Evolutionary conservation across 2,797 vertebrate genomes (phyloP).

Genomic region (Tokudaia muenninki): DNA sequence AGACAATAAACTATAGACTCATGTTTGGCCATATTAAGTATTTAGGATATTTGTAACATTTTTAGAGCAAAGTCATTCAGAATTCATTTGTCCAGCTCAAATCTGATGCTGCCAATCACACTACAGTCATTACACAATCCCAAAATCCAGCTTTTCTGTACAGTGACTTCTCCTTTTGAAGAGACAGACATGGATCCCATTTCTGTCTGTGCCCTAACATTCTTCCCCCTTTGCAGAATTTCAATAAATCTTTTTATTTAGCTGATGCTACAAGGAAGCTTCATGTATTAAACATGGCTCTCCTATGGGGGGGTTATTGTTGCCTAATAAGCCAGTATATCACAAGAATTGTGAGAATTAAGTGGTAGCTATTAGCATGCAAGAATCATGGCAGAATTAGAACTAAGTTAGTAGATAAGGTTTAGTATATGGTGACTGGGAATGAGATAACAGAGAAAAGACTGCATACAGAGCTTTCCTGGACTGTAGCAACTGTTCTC

Average conservation of each 20-base stretch:
- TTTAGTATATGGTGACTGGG: neutral
- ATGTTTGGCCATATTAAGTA: neutral
- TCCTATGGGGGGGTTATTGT: neutral
- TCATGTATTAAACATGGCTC: neutral
- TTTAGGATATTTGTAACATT: neutral
- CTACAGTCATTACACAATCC: neutral
- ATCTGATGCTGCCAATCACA: neutral
- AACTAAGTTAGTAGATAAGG: neutral
- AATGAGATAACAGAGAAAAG: neutral
- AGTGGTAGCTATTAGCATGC: neutral
- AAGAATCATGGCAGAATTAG: neutral
- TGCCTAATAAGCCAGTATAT: neutral
- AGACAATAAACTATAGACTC: neutral
- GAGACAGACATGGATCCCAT: neutral
- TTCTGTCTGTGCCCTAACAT: neutral
- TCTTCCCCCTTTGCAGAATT: neutral
- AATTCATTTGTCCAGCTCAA: conserved; percentile 40
- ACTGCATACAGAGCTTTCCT: neutral
- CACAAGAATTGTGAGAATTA: conserved; percentile 20
- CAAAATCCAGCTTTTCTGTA: neutral
- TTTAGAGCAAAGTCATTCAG: neutral
- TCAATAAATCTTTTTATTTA: neutral
- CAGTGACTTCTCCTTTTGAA: neutral
- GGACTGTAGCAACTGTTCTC: neutral
- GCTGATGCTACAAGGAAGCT: neutral